Conservation (phyloP, 2,888 invertebrate species). For the Drosophila neoperkinsi region DNA sequence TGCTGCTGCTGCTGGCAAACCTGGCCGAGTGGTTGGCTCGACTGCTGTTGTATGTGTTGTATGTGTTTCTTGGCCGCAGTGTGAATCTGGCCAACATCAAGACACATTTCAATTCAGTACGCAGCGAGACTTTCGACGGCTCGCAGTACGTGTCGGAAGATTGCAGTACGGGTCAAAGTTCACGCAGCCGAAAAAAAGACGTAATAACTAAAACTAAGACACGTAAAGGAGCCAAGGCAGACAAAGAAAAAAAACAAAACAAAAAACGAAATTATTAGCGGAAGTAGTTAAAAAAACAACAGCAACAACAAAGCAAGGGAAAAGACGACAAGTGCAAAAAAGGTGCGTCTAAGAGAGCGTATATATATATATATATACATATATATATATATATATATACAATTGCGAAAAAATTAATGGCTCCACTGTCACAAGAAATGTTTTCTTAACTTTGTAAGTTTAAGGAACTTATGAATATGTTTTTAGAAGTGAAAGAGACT, state of each 20-base stretch:
- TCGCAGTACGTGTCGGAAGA: conserved; percentile 35
- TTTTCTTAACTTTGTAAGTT: too few relatives aligned
- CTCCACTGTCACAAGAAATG: background rate
- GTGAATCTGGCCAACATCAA: conserved; percentile 28
- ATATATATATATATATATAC: background rate
- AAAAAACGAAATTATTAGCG: conserved; percentile 1
- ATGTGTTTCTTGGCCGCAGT: conserved; percentile 29
- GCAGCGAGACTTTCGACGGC: conserved; percentile 57
- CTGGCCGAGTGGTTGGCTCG: conserved; percentile 34
- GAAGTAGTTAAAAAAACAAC: background rate
- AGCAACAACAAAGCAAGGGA: background rate
- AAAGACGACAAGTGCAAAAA: conserved; percentile 25
- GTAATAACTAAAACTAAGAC: conserved; percentile 5
- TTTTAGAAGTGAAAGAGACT: too few relatives aligned
- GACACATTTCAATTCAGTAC: conserved; percentile 48
- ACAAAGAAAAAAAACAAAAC: conserved; percentile 3
- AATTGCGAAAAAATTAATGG: background rate
- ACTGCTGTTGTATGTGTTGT: conserved; percentile 1
- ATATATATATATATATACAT: background rate
- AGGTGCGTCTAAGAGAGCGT: conserved; percentile 27
- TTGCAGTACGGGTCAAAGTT: conserved; percentile 21
- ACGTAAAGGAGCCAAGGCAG: conserved; percentile 6
- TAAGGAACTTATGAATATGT: too few relatives aligned
- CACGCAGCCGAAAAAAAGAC: conserved; percentile 11
- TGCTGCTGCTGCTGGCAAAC: conserved; percentile 39